Base-by-base conservation (phyloP, 2,797 vertebrate species). In the Myotis myotis region DNA sequence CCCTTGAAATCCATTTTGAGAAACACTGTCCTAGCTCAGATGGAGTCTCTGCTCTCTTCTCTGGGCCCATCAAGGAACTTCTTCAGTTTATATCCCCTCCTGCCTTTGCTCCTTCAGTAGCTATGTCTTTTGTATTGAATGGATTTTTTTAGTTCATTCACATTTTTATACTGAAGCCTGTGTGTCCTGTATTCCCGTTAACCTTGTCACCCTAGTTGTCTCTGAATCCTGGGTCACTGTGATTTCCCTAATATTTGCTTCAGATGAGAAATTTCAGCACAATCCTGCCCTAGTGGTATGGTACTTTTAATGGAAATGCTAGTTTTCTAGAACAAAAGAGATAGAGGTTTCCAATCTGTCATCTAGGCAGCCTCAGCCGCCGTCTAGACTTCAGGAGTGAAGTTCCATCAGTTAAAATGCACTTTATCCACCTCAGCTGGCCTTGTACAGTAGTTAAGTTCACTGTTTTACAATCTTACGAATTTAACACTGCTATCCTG, bases 391-490 rank as follows among this genome's bases (percentile, higher is more conserved):
- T 93, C 16, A 88, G 68, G 80, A 78, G 66, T 53, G 81, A 92
- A 71, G 62, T 76, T 84, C 71, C 44, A 33, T 62, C 47, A 22
- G 62, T 78, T 91, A 70, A 87, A 91, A 96, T 57, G 72, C 36
- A 87, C 75, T 33, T 91, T 91, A 81, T 86, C 89, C 72, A 91
- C 57, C 33, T 72, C 20, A 28, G 23, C 44, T 68, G 68, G 82
- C 66, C 74, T 83, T 82, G 90, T 76, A 75, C 3, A 6, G 78
- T 87, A 94, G 86, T 85, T 87, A 91, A 89, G 44, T 62, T 91
- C 33, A 36, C 38, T 93, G 93, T 87, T 96, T 95, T 78, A 95
- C 87, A 96, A 55, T n/a, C n/a, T 91, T 33, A 71, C 28, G 38
- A 72, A 71, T 95, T 95, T 96, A 96, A 82, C 71, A 91, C 25